Conservation (phyloP, 2,113 vertebrate genomes). For the Cochlearius cochlearius region DNA sequence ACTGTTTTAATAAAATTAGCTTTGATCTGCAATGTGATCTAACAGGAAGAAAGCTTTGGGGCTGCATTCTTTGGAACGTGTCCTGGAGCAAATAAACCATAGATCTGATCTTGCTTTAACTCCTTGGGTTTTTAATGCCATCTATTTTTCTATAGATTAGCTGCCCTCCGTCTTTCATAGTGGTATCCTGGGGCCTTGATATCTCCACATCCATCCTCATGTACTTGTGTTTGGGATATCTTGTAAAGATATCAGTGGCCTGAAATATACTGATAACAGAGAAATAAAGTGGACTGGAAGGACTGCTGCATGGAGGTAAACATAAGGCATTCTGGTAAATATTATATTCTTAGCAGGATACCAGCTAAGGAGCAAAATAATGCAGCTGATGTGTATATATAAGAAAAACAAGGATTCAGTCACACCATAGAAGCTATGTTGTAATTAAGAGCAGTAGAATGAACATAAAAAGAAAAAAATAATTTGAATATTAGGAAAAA, state of each 20-base stretch:
- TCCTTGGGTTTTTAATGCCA: not conserved
- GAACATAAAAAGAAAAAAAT: constrained; percentile 12
- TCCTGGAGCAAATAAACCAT: not conserved
- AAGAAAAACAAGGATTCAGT: not conserved
- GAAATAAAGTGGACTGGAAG: not conserved
- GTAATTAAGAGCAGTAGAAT: constrained; percentile 26
- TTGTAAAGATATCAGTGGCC: not conserved
- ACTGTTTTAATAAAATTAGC: constrained; percentile 7
- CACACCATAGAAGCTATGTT: not conserved
- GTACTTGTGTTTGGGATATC: not conserved
- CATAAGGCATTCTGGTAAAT: not conserved
- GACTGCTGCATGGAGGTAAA: not conserved
- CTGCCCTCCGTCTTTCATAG: not conserved
- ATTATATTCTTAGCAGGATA: not conserved
- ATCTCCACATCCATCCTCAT: not conserved
- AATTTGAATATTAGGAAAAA: not conserved
- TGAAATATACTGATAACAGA: not conserved
- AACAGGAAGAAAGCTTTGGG: not conserved
- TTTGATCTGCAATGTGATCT: not conserved
- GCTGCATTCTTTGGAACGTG: not conserved
- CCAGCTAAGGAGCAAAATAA: not conserved
- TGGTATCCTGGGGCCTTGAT: not conserved
- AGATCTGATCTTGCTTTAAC: not conserved
- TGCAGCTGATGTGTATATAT: not conserved
- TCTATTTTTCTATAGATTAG: not conserved